Evolutionary conservation across 1,140 invertebrate species (phyloP).

Genomic region (Pogonognathellus flavescens): DNA sequence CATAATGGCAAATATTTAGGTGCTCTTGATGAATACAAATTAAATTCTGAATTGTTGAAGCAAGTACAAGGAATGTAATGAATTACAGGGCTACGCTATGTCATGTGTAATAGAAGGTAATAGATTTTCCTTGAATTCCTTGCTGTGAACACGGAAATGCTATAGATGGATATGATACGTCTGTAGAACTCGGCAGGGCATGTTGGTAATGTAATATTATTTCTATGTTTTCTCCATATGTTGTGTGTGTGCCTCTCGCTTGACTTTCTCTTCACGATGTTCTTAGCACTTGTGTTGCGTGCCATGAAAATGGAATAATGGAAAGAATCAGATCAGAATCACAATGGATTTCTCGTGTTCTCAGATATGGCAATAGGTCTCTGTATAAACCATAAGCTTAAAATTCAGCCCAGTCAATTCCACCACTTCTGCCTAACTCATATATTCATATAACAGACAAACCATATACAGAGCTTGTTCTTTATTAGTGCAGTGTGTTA

Average conservation of each 20-base stretch:
- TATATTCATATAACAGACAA: too few relatives aligned
- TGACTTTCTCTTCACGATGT: neutral
- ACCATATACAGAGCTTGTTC: too few relatives aligned
- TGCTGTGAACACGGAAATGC: neutral
- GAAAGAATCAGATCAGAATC: conserved; percentile 50
- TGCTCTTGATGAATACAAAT: neutral
- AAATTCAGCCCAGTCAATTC: too few relatives aligned
- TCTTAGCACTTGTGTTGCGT: conserved; percentile 33
- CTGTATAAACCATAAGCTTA: too few relatives aligned
- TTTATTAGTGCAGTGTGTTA: too few relatives aligned
- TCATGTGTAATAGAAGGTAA: neutral
- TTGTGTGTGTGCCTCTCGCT: neutral
- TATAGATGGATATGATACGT: neutral
- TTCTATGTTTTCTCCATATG: conserved; percentile 11
- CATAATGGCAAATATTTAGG: too few relatives aligned
- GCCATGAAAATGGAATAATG: conserved; percentile 50
- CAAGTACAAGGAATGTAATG: neutral
- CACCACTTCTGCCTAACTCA: too few relatives aligned
- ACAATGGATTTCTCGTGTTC: conserved; percentile 47
- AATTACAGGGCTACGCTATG: neutral
- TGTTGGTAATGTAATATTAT: neutral
- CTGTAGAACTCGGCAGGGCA: neutral
- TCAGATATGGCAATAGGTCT: neutral
- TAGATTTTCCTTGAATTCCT: neutral
- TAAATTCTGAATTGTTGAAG: neutral